Evolutionary conservation across 2,797 vertebrate species (phyloP), one percentile per base, ranked within the genome.

Genomic region (Falco biarmicus): DNA sequence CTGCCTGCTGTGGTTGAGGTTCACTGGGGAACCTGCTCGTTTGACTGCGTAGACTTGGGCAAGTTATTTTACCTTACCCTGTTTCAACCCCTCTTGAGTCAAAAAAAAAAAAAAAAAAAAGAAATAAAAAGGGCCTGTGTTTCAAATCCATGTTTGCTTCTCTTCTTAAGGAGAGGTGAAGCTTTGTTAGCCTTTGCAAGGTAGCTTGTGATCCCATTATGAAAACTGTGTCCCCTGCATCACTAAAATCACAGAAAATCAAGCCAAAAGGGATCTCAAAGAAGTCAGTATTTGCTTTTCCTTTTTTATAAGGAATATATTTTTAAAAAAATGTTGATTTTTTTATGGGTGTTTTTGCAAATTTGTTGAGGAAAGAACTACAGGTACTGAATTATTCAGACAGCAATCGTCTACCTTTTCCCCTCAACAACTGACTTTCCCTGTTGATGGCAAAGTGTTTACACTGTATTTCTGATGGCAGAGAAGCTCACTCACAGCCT

Each of bases 161-260:
- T 48, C 22, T 87, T 80, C 22, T 50, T 43, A 48, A 87, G 45
- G 51, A 86, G 43, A 63, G 34, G 19, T 48, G 37, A 66, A 66
- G 19, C 21, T 91, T 74, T 80, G 41, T 85, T 84, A 69, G 47
- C 37, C 54, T 87, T 93, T 45, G 41, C 75, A 80, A 87, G 11
- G 68, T 45, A 87, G 9, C 32, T 75, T 65, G 83, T 80, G 77
- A 83, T 90, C 29, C 39, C n/a, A 50, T 81, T 69, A 12, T 78
- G 80, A 91, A 81, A 73, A 3, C 39, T 32, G 11, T 83, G 61
- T 75, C 45, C 39, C 13, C 6, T n/a, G 26, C n/a, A 34, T 74
- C 56, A 43, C 28, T 82, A 71, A 77, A 77, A 45, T 19, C n/a
- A 5, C 5, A 57, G 37, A 53, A 93, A 87, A 85, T 63, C 22